Percentiles rank a stretch among this genome's conserved stretches.
Conservation (phyloP, 2,888 invertebrate species). For the Dichetophora obliterata region DNA sequence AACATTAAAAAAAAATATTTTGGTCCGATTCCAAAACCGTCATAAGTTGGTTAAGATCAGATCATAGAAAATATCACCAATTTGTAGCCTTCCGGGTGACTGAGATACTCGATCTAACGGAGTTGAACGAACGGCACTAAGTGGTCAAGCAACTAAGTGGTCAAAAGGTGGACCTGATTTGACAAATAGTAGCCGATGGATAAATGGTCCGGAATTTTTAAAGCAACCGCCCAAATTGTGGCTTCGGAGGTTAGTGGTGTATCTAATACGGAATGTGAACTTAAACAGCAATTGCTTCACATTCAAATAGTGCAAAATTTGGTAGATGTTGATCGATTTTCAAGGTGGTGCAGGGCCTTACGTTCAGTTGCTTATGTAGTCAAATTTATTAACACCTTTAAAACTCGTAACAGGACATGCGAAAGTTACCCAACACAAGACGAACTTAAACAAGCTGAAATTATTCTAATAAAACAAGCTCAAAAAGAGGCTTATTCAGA, state of each 20-base stretch:
- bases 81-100: conserved; percentile 1
- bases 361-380: conserved; percentile 16
- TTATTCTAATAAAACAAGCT: not conserved
- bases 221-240: not conserved
- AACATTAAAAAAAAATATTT: not conserved
- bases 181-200: conserved; percentile 7
- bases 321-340: not conserved
- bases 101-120: conserved; percentile 37
- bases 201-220: conserved; percentile 21
- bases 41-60: conserved; percentile 7
- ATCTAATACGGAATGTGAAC: not conserved
- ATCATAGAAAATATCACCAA: conserved; percentile 39
- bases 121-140: conserved; percentile 32
- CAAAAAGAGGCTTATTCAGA: not conserved
- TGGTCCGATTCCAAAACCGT: conserved; percentile 35
- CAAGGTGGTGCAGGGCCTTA: not conserved
- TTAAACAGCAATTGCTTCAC: not conserved
- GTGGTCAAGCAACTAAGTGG: conserved; percentile 41
- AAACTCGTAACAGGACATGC: no score
- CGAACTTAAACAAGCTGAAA: not conserved
- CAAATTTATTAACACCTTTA: not conserved
- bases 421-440: not conserved
- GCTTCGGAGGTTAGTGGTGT: not conserved
- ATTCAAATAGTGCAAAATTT: not conserved
- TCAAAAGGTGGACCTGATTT: not conserved